Evolutionary conservation across 2,888 invertebrate species (phyloP).

Genomic region (Chironomus riparius): DNA sequence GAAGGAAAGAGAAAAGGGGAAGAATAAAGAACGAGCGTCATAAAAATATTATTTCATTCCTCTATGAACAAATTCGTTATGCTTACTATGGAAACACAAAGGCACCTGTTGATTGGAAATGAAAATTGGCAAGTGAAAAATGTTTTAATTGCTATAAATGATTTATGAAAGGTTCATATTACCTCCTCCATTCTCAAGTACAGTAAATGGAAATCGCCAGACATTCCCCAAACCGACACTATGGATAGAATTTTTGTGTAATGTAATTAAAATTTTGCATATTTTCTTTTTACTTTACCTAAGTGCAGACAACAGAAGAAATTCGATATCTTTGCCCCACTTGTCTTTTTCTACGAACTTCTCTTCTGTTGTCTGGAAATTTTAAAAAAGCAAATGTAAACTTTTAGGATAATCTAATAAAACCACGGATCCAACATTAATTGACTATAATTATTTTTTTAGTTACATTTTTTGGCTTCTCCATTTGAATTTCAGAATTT

Average conservation of each 20-base stretch:
- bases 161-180: neutral
- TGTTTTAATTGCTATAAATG: too few relatives aligned
- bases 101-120: slow-evolving; percentile 34
- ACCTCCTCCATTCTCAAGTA: slow-evolving; percentile 44
- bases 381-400: neutral
- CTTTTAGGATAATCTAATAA: neutral
- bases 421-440: neutral
- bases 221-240: slow-evolving; percentile 57
- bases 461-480: neutral
- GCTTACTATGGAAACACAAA: slow-evolving; percentile 41
- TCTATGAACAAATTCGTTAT: too few relatives aligned
- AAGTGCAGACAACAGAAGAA: slow-evolving; percentile 53
- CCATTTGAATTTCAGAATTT: neutral
- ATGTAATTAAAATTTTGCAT: too few relatives aligned
- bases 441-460: neutral
- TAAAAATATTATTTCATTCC: too few relatives aligned
- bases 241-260: too few relatives aligned
- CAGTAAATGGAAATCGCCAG: slow-evolving; percentile 58
- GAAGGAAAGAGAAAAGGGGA: neutral
- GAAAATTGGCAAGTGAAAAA: neutral
- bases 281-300: slow-evolving; percentile 33
- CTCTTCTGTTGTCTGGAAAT: neutral
- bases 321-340: slow-evolving; percentile 55
- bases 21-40: slow-evolving; percentile 35
- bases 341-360: slow-evolving; percentile 33